A percentile compares a stretch with the other conserved stretches of the same genome.
Conservation (phyloP, 1,140 invertebrate species). For the Vanessa atalanta region DNA sequence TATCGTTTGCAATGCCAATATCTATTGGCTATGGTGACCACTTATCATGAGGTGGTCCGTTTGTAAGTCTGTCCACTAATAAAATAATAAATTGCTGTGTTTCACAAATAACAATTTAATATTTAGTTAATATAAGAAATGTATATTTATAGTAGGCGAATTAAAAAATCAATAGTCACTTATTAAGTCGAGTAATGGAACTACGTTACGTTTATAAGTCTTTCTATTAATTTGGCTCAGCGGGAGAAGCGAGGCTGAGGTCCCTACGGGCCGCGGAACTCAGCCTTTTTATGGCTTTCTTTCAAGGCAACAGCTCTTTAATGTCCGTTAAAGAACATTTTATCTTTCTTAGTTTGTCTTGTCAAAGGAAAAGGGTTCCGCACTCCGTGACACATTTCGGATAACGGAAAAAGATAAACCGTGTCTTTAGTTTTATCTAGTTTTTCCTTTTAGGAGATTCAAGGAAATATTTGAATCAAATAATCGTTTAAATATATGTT, state of each 20-base stretch:
- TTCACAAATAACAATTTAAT: too few species aligned
- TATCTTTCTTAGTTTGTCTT: slow-evolving; percentile 76
- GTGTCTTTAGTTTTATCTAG: slow-evolving; percentile 60
- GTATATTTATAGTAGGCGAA: too few species aligned
- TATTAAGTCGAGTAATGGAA: slow-evolving; percentile 8
- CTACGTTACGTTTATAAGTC: slow-evolving; percentile 43
- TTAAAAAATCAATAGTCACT: neutral
- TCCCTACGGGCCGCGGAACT: slow-evolving; percentile 53
- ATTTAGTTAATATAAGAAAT: too few species aligned
- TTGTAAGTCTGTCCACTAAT: too few species aligned
- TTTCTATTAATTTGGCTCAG: slow-evolving; percentile 68
- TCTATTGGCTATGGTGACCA: too few species aligned
- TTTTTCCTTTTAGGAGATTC: slow-evolving; percentile 53
- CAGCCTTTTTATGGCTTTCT: slow-evolving; percentile 71
- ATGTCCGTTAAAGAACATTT: slow-evolving; percentile 76
- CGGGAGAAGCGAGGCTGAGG: slow-evolving; percentile 39
- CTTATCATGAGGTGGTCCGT: too few species aligned
- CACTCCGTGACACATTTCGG: slow-evolving; percentile 66
- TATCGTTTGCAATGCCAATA: too few species aligned
- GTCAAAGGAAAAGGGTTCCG: slow-evolving; percentile 71
- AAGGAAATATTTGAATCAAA: slow-evolving; percentile 33
- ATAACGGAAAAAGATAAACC: slow-evolving; percentile 69
- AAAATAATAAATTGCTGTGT: too few species aligned
- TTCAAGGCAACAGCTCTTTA: slow-evolving; percentile 70
- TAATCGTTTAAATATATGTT: neutral